phyloP scores from a whole-genome alignment of 2,113 vertebrate genomes.

The Festucalex cinctus region DNA sequence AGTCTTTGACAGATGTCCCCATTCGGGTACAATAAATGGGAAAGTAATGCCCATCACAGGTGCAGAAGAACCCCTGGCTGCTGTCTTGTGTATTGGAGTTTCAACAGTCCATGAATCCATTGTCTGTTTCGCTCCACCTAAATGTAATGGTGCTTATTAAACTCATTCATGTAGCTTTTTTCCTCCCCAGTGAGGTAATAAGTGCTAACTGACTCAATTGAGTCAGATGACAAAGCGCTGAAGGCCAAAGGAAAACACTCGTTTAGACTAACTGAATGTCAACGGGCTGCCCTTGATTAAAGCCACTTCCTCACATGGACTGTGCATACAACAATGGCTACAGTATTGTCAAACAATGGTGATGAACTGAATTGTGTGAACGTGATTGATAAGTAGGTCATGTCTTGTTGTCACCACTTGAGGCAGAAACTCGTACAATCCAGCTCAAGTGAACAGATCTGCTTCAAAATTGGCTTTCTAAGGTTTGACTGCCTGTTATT shows the following conservation, averaged over 20 bases:
- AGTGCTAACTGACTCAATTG: neutral
- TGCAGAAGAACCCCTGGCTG: neutral
- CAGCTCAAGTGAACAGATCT: slow-evolving; percentile 30
- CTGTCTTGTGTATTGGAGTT: neutral
- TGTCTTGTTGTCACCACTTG: slow-evolving; percentile 65
- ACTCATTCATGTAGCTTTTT: neutral
- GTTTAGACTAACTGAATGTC: slow-evolving; percentile 32
- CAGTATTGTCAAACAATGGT: slow-evolving; percentile 63
- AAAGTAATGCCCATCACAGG: too few relatives aligned
- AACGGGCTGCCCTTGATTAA: slow-evolving; percentile 35
- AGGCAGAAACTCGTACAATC: slow-evolving; percentile 62
- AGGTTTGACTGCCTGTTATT: neutral
- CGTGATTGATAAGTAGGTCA: slow-evolving; percentile 73
- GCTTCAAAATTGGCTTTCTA: slow-evolving; percentile 21
- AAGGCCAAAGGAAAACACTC: slow-evolving; percentile 17
- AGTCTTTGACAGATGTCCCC: too few relatives aligned
- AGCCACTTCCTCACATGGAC: slow-evolving; percentile 47
- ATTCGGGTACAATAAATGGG: too few relatives aligned
- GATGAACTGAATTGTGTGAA: slow-evolving; percentile 60
- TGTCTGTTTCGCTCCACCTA: neutral
- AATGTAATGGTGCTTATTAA: neutral
- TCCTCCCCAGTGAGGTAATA: neutral
- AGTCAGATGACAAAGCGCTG: slow-evolving; percentile 13
- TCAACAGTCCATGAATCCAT: neutral
- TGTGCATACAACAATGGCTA: slow-evolving; percentile 59